Evolutionary conservation across 2,797 vertebrate species (phyloP), one percentile per base, ranked within the genome.

Genomic region (Chaetodon trifasciatus): DNA sequence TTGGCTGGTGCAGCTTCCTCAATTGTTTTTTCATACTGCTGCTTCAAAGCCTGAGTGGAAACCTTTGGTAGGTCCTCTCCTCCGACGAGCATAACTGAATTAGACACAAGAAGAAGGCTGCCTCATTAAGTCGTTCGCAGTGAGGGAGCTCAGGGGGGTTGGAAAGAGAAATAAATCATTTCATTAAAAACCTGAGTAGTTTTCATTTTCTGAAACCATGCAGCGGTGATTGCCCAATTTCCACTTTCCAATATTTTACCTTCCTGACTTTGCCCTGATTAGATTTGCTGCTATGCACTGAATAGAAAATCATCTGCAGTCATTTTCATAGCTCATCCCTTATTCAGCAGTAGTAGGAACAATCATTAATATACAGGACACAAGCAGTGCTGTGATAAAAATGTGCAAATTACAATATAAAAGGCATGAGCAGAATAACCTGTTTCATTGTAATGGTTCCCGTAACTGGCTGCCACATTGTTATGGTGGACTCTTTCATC

Each of bases 1-100:
- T 97, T 99, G 83, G 95, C 93, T 88, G 97, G 92, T 39, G 91
- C 82, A 46, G 93, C 91, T 81, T 95, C 96, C 85, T 94, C 96
- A 62, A 95, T 94, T 62, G 93, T 96, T 93, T 96, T 98, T 92
- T 99, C 98, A 93, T 97, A 97, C 66, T 98, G 97, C 86, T 99
- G 91, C 92, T 98, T 99, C 93, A 99, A 96, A 91, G 96, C 94
- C 91, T 98, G 97, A 53, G 97, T 95, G 76, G 97, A 98, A 93
- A 97, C 91, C 90, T 97, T 97, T 68, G 97, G 95, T 82, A 96
- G 55, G 79, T 98, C 97, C 87, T 98, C 95, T 8, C 96, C 96
- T 78, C 94, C 95, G 71, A 95, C 86, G 82, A 96, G 92, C 89
- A 92, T 96, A 82, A 95, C 96, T 95, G 86, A 92, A 94, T 92